These are phyloP conservation scores for Odontamblyopus lacepedii DNA, from an alignment of 2,797 vertebrate species.

Conservation along the genomic window DNA sequence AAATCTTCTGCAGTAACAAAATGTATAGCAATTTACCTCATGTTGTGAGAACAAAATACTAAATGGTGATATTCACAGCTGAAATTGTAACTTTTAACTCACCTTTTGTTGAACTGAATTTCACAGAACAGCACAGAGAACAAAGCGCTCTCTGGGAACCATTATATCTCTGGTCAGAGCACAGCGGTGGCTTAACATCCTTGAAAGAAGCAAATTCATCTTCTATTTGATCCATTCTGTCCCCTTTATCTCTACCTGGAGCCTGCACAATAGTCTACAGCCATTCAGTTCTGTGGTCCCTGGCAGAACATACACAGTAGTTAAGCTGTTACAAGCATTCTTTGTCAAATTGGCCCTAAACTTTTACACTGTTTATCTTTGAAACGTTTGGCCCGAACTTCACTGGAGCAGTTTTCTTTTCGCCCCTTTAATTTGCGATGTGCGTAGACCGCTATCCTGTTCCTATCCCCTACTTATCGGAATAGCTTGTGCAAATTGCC, in stretches of 20 bases:
- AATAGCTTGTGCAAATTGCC: conserved; percentile 65
- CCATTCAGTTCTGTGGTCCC: conserved; percentile 19
- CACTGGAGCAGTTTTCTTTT: conserved; percentile 51
- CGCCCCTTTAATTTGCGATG: conserved; percentile 63
- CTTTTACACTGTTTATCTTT: conserved; percentile 33
- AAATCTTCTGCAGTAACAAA: neutral
- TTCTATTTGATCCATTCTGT: conserved; percentile 19
- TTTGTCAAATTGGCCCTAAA: conserved; percentile 34
- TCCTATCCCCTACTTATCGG: conserved; percentile 42
- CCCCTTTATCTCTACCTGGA: conserved; percentile 29
- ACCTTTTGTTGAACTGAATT: neutral
- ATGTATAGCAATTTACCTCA: neutral
- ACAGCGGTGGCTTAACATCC: conserved; percentile 15
- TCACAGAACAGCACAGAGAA: conserved; percentile 6
- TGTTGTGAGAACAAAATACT: neutral
- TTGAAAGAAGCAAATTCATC: conserved; percentile 9
- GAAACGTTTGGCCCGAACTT: conserved; percentile 43
- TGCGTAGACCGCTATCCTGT: conserved; percentile 48
- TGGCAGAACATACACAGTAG: conserved; percentile 22
- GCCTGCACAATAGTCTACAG: conserved; percentile 18
- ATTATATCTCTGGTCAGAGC: conserved; percentile 1
- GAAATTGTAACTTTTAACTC: neutral
- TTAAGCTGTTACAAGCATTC: conserved; percentile 35
- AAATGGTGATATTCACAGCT: neutral
- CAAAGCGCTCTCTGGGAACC: conserved; percentile 3